Percentiles rank a stretch among this genome's conserved stretches.
phyloP scores from a whole-genome alignment of 2,888 invertebrate species.

The Tipula confusa region DNA sequence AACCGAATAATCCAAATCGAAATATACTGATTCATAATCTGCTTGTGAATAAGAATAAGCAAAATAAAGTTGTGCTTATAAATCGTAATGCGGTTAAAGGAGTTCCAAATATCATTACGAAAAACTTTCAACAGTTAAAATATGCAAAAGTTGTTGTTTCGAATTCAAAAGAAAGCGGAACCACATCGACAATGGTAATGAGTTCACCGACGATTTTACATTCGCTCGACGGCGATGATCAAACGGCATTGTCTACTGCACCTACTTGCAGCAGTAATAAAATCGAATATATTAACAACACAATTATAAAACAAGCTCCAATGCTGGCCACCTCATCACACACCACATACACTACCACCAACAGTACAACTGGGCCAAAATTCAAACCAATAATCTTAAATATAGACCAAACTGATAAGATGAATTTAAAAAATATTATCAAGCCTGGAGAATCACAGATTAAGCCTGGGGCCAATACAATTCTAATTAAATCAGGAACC shows the following conservation, averaged over 20 bases:
- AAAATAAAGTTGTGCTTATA: conserved; percentile 47
- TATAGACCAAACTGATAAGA: conserved; percentile 36
- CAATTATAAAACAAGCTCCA: conserved; percentile 35
- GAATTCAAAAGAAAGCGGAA: not conserved
- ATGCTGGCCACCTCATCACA: conserved; percentile 34
- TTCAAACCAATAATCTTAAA: conserved; percentile 37
- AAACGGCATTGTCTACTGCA: not conserved
- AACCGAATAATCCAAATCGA: not conserved
- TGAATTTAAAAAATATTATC: conserved; percentile 36
- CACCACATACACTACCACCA: not conserved
- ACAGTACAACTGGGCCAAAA: conserved; percentile 32
- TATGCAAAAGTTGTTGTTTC: conserved; percentile 43
- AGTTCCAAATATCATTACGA: conserved; percentile 42
- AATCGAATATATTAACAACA: conserved; percentile 30
- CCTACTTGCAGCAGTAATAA: not conserved
- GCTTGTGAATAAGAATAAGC: conserved; percentile 29
- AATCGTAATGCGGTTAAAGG: conserved; percentile 48
- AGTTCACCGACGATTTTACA: not conserved
- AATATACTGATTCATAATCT: conserved; percentile 26
- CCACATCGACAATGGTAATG: not conserved
- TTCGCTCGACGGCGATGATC: not conserved
- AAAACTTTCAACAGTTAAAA: conserved; percentile 40
- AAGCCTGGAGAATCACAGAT: conserved; percentile 35
- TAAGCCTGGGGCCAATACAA: conserved; percentile 36
- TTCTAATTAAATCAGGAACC: conserved; percentile 34